These are phyloP conservation scores for Brienomyrus brachyistius DNA, from an alignment of 2,113 vertebrate genomes.

Conservation along the genomic window DNA sequence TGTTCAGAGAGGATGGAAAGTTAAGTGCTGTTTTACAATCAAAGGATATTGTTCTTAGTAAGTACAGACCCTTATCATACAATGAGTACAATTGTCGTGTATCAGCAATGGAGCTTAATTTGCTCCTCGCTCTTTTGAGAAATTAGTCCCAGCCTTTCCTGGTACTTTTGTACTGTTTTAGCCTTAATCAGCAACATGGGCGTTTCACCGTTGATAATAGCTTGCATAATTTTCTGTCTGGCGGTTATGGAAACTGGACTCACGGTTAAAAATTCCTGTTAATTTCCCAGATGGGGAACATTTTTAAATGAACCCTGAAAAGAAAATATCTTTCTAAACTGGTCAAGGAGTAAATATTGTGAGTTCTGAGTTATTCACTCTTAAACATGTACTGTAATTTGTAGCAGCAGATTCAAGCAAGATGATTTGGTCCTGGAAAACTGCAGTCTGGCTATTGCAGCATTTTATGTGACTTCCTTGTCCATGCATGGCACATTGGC, in stretches of 20 bases:
- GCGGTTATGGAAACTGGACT: background rate
- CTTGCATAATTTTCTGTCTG: background rate
- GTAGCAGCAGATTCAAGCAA: background rate
- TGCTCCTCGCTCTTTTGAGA: background rate
- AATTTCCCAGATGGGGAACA: background rate
- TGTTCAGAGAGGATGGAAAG: background rate
- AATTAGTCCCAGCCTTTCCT: background rate
- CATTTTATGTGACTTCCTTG: background rate
- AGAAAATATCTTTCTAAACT: background rate
- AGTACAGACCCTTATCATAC: background rate
- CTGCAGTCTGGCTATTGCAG: background rate
- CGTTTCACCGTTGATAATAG: slow-evolving; percentile 4
- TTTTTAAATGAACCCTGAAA: background rate
- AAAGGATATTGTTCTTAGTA: slow-evolving; percentile 4
- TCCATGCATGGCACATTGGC: background rate
- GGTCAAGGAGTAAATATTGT: background rate
- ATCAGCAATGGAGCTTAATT: background rate
- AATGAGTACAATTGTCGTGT: background rate
- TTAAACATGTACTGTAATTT: background rate
- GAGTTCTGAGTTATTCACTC: background rate
- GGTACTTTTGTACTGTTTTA: background rate
- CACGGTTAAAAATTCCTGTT: background rate
- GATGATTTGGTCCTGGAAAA: background rate
- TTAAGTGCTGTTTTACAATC: slow-evolving; percentile 2
- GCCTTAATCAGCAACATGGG: slow-evolving; percentile 5